These are phyloP conservation scores for Peromyscus aztecus DNA, from an alignment of 2,797 vertebrate genomes.

Conservation along the genomic window DNA sequence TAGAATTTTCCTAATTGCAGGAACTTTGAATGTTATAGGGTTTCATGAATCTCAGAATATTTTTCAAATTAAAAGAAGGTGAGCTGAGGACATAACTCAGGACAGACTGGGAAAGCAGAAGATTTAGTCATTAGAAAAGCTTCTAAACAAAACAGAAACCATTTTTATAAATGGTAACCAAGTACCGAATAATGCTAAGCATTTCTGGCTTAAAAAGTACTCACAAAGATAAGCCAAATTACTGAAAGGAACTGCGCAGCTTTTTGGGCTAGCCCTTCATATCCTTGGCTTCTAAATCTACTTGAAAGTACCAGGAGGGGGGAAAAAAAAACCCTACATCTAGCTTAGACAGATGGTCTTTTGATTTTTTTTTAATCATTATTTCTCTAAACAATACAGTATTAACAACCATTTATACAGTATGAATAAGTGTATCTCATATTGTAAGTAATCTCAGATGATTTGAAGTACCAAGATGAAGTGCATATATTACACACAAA, in stretches of 20 bases:
- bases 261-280: neutral
- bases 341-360: neutral
- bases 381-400: neutral
- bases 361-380: neutral
- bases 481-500: neutral
- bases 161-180: conserved; percentile 46
- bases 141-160: conserved; percentile 20
- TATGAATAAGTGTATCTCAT: neutral
- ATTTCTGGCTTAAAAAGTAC: conserved; percentile 7
- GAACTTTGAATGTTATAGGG: conserved; percentile 22
- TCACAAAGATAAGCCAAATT: conserved; percentile 11
- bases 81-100: neutral
- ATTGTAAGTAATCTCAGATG: neutral
- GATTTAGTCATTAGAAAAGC: neutral
- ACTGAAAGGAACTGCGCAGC: conserved; percentile 17
- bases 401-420: neutral
- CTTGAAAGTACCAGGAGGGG: neutral
- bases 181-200: neutral
- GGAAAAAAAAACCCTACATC: neutral
- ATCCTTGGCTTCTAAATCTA: neutral
- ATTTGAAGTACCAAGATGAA: neutral
- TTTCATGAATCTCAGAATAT: neutral
- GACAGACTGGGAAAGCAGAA: neutral
- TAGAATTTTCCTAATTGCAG: conserved; percentile 39
- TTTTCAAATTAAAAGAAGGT: conserved; percentile 54